These are phyloP conservation scores for Osmerus eperlanus DNA, from an alignment of 2,113 vertebrate genomes.

Conservation along the genomic window DNA sequence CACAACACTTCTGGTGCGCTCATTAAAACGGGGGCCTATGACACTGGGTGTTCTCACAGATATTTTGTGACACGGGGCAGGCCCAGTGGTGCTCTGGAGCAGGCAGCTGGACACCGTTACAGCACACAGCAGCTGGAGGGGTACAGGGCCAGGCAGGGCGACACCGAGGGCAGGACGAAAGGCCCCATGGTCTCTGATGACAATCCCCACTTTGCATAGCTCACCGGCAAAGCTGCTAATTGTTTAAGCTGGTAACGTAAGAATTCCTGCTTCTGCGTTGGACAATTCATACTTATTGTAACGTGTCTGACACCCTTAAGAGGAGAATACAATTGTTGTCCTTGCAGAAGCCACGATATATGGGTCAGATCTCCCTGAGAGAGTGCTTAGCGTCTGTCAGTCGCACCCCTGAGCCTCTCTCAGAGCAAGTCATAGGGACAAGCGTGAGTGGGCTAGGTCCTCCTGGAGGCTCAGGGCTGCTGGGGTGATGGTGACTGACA, in stretches of 20 bases:
- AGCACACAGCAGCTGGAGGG: slow-evolving; percentile 49
- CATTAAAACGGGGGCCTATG: slow-evolving; percentile 44
- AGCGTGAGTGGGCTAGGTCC: slow-evolving; percentile 66
- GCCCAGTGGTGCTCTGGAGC: slow-evolving; percentile 5
- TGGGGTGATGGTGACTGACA: slow-evolving; percentile 72
- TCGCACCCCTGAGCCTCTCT: slow-evolving; percentile 62
- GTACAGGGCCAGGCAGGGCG: not conserved
- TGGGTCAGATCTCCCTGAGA: slow-evolving; percentile 39
- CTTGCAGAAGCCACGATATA: not conserved
- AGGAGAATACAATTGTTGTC: not conserved
- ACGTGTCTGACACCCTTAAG: not conserved
- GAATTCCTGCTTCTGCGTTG: too few species aligned
- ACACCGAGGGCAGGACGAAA: slow-evolving; percentile 15
- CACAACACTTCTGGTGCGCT: slow-evolving; percentile 12
- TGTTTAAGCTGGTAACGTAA: too few species aligned
- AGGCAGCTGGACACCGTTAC: slow-evolving; percentile 51
- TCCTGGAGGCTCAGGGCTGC: slow-evolving; percentile 45
- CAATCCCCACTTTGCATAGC: too few species aligned
- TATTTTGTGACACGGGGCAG: slow-evolving; percentile 54
- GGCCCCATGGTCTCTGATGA: too few species aligned
- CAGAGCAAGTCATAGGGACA: slow-evolving; percentile 58
- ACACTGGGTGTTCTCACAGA: slow-evolving; percentile 53
- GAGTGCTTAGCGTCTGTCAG: slow-evolving; percentile 70
- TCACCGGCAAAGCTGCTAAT: too few species aligned
- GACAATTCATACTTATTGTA: too few species aligned